Conservation (phyloP, 2,797 vertebrate genomes). For the Rhodeus uyekii region DNA sequence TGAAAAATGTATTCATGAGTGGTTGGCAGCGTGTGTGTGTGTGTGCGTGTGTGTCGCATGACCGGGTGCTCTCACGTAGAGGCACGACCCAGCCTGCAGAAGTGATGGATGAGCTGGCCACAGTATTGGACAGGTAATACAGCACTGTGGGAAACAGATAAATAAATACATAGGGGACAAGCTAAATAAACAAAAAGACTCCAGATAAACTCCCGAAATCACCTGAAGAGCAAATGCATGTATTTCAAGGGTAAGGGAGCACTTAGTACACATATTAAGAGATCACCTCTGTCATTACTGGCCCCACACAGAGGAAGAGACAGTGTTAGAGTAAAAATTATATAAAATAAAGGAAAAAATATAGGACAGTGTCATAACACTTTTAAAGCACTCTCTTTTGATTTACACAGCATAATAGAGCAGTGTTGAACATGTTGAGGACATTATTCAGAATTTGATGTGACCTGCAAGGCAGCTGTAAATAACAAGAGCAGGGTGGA, state of each 20-base stretch:
- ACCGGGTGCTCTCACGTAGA: slow-evolving; percentile 37
- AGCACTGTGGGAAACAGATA: slow-evolving; percentile 54
- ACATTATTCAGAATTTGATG: slow-evolving; percentile 38
- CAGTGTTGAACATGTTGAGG: slow-evolving; percentile 5
- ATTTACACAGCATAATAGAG: slow-evolving; percentile 14
- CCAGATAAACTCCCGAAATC: slow-evolving; percentile 9
- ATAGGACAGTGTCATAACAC: background rate
- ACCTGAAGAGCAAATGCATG: slow-evolving; percentile 32
- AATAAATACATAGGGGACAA: slow-evolving; percentile 55
- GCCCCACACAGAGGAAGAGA: background rate
- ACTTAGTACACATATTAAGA: slow-evolving; percentile 21
- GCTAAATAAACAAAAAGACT: slow-evolving; percentile 45
- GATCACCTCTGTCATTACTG: background rate
- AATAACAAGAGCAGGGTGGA: slow-evolving; percentile 1
- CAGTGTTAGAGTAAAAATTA: background rate
- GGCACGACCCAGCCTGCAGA: slow-evolving; percentile 22
- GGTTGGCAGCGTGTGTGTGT: slow-evolving; percentile 34
- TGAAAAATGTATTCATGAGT: slow-evolving; percentile 54
- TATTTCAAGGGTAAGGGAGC: background rate
- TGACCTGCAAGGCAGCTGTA: slow-evolving; percentile 40
- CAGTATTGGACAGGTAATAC: slow-evolving; percentile 57
- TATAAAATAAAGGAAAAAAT: background rate
- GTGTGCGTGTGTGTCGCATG: slow-evolving; percentile 15
- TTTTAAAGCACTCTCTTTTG: slow-evolving; percentile 12
- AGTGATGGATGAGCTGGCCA: slow-evolving; percentile 62